These are phyloP conservation scores for Microcebus griseorufus DNA, from an alignment of 2,113 vertebrate genomes.

Conservation along the genomic window DNA sequence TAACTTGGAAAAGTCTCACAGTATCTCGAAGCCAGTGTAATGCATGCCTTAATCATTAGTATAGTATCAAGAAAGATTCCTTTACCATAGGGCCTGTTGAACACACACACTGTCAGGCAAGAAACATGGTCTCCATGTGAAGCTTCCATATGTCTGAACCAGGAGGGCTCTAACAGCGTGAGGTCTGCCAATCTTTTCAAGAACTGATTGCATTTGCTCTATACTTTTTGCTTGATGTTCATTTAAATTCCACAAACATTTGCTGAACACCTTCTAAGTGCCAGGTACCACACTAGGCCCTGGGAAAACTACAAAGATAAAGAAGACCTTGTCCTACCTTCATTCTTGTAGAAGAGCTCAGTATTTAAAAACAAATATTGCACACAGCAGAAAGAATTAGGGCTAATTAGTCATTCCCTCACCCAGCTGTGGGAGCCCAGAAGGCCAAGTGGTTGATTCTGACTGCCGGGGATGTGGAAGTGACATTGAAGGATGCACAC, in stretches of 20 bases:
- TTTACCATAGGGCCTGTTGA: background rate
- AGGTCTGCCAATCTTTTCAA: background rate
- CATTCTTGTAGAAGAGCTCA: background rate
- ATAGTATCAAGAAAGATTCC: background rate
- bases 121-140: background rate
- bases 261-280: background rate
- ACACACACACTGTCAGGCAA: background rate
- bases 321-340: background rate
- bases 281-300: background rate
- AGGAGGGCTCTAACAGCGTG: background rate
- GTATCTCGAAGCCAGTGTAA: background rate
- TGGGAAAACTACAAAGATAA: conserved; percentile 1
- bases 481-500: conserved; percentile 46
- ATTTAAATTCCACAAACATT: conserved; percentile 51
- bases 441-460: conserved; percentile 54
- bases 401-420: conserved; percentile 47
- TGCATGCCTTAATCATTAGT: background rate
- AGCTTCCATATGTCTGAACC: background rate
- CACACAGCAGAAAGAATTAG: background rate
- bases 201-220: background rate
- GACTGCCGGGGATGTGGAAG: background rate
- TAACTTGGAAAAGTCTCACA: background rate
- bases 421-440: background rate
- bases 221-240: background rate
- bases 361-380: background rate